Conservation (phyloP, 2,888 invertebrate species). For the Agrochola circellaris region DNA sequence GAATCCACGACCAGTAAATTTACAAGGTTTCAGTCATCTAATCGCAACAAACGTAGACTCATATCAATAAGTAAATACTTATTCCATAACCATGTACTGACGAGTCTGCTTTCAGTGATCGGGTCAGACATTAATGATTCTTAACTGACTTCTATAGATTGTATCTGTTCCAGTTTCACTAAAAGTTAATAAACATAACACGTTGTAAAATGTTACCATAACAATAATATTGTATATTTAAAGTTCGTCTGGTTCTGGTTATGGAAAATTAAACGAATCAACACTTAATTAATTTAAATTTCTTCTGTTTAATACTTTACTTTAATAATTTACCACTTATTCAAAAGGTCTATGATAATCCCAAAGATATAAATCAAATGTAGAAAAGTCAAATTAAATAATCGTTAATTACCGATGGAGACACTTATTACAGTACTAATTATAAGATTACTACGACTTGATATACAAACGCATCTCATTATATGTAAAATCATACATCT, state of each 20-base stretch:
- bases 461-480: slow-evolving; percentile 6
- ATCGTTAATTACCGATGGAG: slow-evolving; percentile 4
- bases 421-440: slow-evolving; percentile 18
- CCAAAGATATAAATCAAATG: slow-evolving; percentile 4
- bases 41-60: not conserved
- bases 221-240: slow-evolving; percentile 6
- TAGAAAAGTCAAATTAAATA: slow-evolving; percentile 10
- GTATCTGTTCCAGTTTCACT: slow-evolving; percentile 26
- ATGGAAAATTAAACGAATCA: not conserved
- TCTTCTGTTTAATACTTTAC: not conserved
- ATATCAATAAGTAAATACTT: not conserved
- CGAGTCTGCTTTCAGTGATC: not conserved
- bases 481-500: not conserved
- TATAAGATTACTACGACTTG: slow-evolving; percentile 11
- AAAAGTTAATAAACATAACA: slow-evolving; percentile 26
- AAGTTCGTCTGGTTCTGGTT: slow-evolving; percentile 10
- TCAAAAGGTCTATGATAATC: slow-evolving; percentile 9
- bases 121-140: not conserved
- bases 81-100: too few species aligned
- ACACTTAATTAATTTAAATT: not conserved
- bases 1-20: not conserved
- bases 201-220: slow-evolving; percentile 9
- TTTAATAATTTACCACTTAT: not conserved
- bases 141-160: slow-evolving; percentile 8
- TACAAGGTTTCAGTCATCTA: not conserved